Evolutionary conservation across 2,888 invertebrate species (phyloP), one percentile per base, ranked within the genome.

Genomic region (Scaeva pyrastri): DNA sequence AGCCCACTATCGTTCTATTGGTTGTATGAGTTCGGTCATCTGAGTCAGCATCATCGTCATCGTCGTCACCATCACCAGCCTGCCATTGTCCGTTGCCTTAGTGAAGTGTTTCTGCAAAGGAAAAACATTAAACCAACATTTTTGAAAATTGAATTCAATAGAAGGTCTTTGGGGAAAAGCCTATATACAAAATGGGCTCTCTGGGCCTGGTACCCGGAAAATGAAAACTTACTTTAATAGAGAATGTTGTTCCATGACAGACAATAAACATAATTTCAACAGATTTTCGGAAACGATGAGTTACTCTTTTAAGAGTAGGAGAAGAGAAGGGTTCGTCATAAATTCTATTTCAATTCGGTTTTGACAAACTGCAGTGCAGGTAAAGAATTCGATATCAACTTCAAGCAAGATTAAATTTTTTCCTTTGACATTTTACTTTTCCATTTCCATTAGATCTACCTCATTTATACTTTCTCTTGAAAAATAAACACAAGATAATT

Each of bases 11-110:
- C n/a, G 52, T 68, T 68, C 62, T 16, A 41, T 21, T 21, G 72
- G 43, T 72, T 4, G 39, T 66, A 45, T 66, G 39, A 11, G 80
- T 41, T 76, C 21, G 75, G 72, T 68, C 12, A 21, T 58, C 19
- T 3, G 19, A 11, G 39, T 1, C 41, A 58, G 19, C 80, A 56
- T 72, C 66, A 68, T 60, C 66, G 6, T 31, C 31, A 31, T 7
- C 31, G 8, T 5, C 31, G 8, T 31, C 31, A 5, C 6, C 31
- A 31, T 31, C 31, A 31, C 8, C 31, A 31, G 31, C 31, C 31
- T 39, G 39, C 73, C 73, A 70, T 73, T 81, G 60, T 56, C 50
- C 60, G 39, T 74, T 75, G 68, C 36, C 62, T 68, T 39, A 26
- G 50, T 71, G 39, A 48, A 52, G 73, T 45, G 43, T 56, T 45